These are phyloP conservation scores for Eurosta solidaginis DNA, from an alignment of 1,140 invertebrate genomes.

Conservation along the genomic window DNA sequence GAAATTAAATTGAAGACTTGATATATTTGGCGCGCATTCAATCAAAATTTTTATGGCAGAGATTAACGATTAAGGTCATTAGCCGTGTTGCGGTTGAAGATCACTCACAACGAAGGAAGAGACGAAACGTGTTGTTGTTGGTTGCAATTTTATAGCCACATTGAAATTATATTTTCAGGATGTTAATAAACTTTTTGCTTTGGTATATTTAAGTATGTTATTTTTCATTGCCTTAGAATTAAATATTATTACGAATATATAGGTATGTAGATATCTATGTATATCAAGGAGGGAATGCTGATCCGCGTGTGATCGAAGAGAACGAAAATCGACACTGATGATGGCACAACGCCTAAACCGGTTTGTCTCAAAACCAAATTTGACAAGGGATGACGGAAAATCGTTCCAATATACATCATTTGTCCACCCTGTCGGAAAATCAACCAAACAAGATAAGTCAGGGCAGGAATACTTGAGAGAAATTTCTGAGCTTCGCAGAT, in stretches of 20 bases:
- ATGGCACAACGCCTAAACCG: no score
- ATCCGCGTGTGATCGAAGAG: background rate
- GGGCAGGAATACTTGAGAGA: no score
- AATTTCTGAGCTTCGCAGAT: no score
- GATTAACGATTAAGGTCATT: constrained; percentile 59
- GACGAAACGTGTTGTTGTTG: constrained; percentile 34
- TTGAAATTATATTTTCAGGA: background rate
- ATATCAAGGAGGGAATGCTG: background rate
- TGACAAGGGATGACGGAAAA: no score
- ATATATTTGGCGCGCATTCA: constrained; percentile 40
- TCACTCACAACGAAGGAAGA: constrained; percentile 45
- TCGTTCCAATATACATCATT: no score
- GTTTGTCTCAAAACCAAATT: no score
- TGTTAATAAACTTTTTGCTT: background rate
- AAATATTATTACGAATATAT: background rate
- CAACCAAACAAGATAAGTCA: no score
- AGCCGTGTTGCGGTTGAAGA: constrained; percentile 56
- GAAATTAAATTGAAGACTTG: constrained; percentile 25
- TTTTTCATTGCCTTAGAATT: background rate
- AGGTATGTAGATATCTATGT: constrained; percentile 21
- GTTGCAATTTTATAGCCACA: background rate
- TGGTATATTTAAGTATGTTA: background rate
- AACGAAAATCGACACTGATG: constrained; percentile 1
- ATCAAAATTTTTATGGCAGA: constrained; percentile 59
- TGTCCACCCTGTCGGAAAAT: no score